Evolutionary conservation across 2,113 vertebrate species (phyloP).

Genomic region (Pimephales promelas): DNA sequence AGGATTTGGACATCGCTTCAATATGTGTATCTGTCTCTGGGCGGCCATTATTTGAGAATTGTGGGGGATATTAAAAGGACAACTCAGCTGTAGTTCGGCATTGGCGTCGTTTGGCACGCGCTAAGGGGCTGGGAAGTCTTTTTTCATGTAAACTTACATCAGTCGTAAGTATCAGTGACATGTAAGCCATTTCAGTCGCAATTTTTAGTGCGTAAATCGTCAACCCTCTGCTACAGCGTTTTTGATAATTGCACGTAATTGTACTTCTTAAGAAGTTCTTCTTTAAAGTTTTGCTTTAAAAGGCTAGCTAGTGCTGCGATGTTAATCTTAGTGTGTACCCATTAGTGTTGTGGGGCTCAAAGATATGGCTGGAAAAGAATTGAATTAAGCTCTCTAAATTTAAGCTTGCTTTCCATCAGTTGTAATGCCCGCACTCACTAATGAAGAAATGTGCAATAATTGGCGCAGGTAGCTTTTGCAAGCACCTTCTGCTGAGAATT

Average conservation of each 20-base stretch:
- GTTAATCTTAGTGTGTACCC: constrained; percentile 21
- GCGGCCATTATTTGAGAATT: constrained; percentile 20
- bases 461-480: constrained; percentile 12
- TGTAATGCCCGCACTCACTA: constrained; percentile 21
- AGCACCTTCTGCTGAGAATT: constrained; percentile 38
- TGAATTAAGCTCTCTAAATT: constrained; percentile 23
- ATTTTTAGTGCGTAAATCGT: constrained; percentile 1
- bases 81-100: constrained; percentile 17
- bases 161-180: neutral
- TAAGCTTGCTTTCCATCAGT: constrained; percentile 26
- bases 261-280: neutral
- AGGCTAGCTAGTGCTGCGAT: constrained; percentile 1
- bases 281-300: constrained; percentile 34
- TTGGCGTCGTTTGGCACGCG: neutral
- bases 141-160: neutral
- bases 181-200: neutral
- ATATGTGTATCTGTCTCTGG: neutral
- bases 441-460: constrained; percentile 41
- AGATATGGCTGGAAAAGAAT: constrained; percentile 13
- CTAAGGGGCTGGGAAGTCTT: constrained; percentile 6
- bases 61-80: constrained; percentile 29
- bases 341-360: neutral
- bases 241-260: constrained; percentile 37
- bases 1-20: neutral
- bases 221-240: neutral